phyloP scores from a whole-genome alignment of 2,888 invertebrate genomes.

The Cerastis rubricosa region DNA sequence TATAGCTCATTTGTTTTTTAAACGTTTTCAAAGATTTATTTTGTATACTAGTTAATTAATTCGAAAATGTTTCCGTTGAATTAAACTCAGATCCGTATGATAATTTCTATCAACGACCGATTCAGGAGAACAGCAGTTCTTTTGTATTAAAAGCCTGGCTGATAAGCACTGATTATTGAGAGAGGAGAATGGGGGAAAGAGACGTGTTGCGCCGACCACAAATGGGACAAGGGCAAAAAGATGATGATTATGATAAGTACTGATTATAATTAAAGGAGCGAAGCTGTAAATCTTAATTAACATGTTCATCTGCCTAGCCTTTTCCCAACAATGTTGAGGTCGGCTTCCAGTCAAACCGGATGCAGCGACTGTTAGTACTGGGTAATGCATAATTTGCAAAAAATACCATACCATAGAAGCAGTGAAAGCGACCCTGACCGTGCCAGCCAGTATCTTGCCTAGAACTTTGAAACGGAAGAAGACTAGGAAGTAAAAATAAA shows the following conservation, averaged over 20 bases:
- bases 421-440: neutral
- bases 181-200: too few relatives aligned
- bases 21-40: neutral
- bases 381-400: neutral
- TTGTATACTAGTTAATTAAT: too few relatives aligned
- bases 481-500: neutral
- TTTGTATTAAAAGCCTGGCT: too few relatives aligned
- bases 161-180: too few relatives aligned
- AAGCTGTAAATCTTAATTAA: too few relatives aligned
- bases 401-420: neutral
- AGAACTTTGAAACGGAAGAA: neutral
- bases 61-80: neutral
- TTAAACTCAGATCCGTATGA: neutral
- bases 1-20: constrained; percentile 4
- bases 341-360: neutral
- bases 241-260: too few relatives aligned
- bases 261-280: neutral
- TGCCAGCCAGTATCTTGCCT: neutral
- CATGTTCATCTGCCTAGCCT: neutral
- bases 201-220: too few relatives aligned
- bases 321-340: neutral
- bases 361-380: too few relatives aligned
- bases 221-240: too few relatives aligned
- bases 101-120: neutral
- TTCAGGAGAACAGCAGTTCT: too few relatives aligned